phyloP scores from a whole-genome alignment of 2,797 vertebrate genomes.

The Eulemur rubriventer region DNA sequence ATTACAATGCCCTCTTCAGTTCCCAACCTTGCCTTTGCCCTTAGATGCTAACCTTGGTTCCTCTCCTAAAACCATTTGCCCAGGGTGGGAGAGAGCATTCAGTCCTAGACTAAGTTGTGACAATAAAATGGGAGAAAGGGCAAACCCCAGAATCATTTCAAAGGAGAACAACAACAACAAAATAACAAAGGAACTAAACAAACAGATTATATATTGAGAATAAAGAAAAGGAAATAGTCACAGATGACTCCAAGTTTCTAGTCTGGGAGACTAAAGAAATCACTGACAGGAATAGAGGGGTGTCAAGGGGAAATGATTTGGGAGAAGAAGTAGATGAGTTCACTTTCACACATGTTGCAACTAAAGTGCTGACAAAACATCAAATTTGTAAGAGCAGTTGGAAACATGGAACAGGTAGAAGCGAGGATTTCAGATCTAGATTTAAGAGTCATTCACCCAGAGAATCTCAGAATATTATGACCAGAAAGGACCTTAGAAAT shows the following conservation, averaged over 20 bases:
- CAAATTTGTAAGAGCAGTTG: background rate
- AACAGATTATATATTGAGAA: background rate
- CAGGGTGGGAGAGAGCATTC: background rate
- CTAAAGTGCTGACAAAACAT: background rate
- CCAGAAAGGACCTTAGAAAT: background rate
- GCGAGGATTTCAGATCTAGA: background rate
- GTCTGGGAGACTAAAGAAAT: conserved; percentile 39
- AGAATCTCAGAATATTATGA: background rate
- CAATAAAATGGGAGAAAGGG: conserved; percentile 1
- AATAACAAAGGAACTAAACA: background rate
- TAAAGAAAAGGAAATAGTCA: conserved; percentile 33
- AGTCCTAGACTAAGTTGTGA: background rate
- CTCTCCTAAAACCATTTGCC: background rate
- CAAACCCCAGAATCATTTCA: background rate
- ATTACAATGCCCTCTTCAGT: background rate
- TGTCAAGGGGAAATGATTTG: background rate
- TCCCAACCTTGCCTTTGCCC: background rate
- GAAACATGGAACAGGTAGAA: background rate
- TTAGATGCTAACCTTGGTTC: background rate
- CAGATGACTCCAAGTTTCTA: background rate
- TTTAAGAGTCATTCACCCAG: background rate
- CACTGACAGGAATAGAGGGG: background rate
- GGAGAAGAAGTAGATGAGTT: background rate
- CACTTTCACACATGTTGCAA: background rate
- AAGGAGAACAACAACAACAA: background rate